A percentile compares a stretch with the other conserved stretches of the same genome.
Conservation (phyloP, 2,888 invertebrate species). For the Spodoptera exigua region DNA sequence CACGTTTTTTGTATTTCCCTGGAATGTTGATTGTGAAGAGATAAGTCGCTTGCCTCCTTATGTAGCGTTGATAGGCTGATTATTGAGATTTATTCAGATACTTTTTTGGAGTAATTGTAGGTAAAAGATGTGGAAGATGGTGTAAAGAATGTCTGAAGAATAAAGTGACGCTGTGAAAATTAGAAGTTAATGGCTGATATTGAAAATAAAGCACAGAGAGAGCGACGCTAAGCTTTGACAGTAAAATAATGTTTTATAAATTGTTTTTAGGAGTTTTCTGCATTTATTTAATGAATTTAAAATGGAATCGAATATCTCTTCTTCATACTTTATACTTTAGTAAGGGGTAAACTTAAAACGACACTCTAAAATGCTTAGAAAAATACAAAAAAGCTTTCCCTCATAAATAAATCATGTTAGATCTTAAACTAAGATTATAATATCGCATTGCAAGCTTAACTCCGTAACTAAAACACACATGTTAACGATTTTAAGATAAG, state of each 20-base stretch:
- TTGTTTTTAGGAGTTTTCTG: no score
- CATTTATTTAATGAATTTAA: no score
- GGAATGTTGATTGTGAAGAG: slow-evolving; percentile 7
- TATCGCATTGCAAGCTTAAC: slow-evolving; percentile 42
- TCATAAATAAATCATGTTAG: slow-evolving; percentile 38
- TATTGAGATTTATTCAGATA: not conserved
- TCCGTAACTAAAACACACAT: slow-evolving; percentile 49
- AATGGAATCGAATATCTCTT: no score
- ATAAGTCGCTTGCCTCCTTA: not conserved
- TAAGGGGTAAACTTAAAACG: no score
- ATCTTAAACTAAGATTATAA: slow-evolving; percentile 47
- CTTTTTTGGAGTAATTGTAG: not conserved
- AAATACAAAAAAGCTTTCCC: slow-evolving; percentile 9
- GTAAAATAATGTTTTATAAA: no score
- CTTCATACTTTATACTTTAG: no score
- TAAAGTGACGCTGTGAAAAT: no score
- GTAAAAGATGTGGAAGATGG: not conserved
- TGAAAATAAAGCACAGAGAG: no score
- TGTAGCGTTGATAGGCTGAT: not conserved
- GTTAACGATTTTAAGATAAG: slow-evolving; percentile 56
- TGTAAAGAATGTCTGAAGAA: not conserved
- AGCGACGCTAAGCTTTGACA: no score
- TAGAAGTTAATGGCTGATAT: no score
- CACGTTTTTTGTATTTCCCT: slow-evolving; percentile 24
- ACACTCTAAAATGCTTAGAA: not conserved